Conservation (phyloP, 2,888 invertebrate species). For the Chydorus sphaericus region DNA sequence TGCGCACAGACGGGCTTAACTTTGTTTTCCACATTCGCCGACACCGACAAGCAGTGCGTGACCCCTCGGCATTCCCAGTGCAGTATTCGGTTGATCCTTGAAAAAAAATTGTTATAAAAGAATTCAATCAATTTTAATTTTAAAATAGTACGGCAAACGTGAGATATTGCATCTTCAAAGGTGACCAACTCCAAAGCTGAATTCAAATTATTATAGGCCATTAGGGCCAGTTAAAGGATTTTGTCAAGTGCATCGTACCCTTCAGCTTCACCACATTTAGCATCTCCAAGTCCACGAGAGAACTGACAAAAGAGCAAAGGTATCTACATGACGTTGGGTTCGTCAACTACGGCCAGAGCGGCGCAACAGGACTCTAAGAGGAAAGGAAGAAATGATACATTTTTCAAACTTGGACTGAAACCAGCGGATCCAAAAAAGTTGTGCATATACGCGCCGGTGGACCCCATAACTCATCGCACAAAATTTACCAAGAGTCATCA, state of each 20-base stretch:
- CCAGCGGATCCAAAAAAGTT: no score
- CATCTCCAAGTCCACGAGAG: constrained; percentile 87
- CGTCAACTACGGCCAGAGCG: constrained; percentile 55
- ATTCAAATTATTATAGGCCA: constrained; percentile 87
- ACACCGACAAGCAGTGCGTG: constrained; percentile 90
- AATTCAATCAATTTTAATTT: not conserved
- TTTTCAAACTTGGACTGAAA: no score
- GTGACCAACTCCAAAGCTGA: constrained; percentile 95
- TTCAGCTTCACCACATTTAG: constrained; percentile 79
- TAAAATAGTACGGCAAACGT: constrained; percentile 45
- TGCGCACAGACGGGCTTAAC: constrained; percentile 75
- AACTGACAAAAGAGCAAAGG: constrained; percentile 92
- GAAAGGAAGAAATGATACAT: no score
- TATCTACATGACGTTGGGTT: constrained; percentile 64
- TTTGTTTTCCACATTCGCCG: constrained; percentile 92
- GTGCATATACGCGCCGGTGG: no score
- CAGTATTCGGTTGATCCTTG: constrained; percentile 86
- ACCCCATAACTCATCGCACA: no score
- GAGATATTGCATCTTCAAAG: constrained; percentile 94
- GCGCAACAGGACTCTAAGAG: constrained; percentile 4
- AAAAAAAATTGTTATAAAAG: constrained; percentile 28
- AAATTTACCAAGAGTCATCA: no score
- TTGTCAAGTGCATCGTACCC: constrained; percentile 66
- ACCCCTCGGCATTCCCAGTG: constrained; percentile 82
- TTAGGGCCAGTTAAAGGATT: constrained; percentile 73